Conservation (phyloP, 2,113 vertebrate genomes). For the Parus major region DNA sequence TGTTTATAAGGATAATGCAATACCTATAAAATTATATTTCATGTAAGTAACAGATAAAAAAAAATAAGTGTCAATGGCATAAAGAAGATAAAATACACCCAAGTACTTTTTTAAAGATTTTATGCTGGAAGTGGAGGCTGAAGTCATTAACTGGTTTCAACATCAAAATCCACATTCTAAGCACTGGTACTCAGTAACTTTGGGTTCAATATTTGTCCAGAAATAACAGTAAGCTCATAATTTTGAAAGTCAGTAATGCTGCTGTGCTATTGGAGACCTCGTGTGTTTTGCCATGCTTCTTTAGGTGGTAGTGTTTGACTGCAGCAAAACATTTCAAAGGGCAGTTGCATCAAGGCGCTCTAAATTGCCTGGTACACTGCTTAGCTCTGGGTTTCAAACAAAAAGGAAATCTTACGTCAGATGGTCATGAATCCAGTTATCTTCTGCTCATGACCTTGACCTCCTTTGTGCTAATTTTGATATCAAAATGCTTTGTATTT, state of each 20-base stretch:
- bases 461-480: conserved; percentile 47
- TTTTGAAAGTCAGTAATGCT: not conserved
- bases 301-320: conserved; percentile 25
- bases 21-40: not conserved
- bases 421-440: not conserved
- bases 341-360: not conserved
- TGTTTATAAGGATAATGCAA: not conserved
- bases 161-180: not conserved
- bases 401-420: not conserved
- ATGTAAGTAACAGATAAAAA: not conserved
- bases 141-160: not conserved
- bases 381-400: not conserved
- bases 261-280: not conserved
- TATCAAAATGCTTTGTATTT: conserved; percentile 21
- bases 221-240: not conserved
- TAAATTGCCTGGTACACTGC: not conserved
- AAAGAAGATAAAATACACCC: not conserved
- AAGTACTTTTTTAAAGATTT: not conserved
- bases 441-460: not conserved
- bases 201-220: not conserved
- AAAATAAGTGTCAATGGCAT: not conserved
- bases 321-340: not conserved
- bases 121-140: not conserved
- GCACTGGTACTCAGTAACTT: not conserved
- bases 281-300: not conserved